These are phyloP conservation scores for Orussus abietinus DNA, from an alignment of 1,140 invertebrate genomes.

Conservation along the genomic window DNA sequence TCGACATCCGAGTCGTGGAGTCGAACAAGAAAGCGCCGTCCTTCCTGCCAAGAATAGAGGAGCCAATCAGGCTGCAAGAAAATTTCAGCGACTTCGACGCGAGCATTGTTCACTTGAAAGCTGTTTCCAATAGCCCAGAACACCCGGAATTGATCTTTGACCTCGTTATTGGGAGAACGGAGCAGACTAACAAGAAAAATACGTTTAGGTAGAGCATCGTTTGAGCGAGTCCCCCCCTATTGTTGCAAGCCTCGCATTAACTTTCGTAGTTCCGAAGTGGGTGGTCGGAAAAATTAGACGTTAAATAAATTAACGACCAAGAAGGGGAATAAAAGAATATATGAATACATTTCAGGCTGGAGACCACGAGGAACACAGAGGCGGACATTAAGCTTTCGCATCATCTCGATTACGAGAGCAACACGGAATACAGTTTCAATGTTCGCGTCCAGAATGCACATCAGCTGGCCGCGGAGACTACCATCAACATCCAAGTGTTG, in stretches of 20 bases:
- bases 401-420: slow-evolving; percentile 77
- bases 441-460: slow-evolving; percentile 80
- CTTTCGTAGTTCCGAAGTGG: too few species aligned
- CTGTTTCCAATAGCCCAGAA: slow-evolving; percentile 71
- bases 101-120: slow-evolving; percentile 66
- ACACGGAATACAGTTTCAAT: slow-evolving; percentile 76
- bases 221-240: too few species aligned
- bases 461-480: slow-evolving; percentile 71
- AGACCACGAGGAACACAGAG: slow-evolving; percentile 62
- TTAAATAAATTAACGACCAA: too few species aligned
- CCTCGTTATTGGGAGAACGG: slow-evolving; percentile 73
- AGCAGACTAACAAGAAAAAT: slow-evolving; percentile 76
- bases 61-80: slow-evolving; percentile 67
- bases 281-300: background rate
- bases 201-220: slow-evolving; percentile 70
- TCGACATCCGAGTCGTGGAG: slow-evolving; percentile 80
- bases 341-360: slow-evolving; percentile 52
- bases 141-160: slow-evolving; percentile 69
- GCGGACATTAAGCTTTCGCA: slow-evolving; percentile 71
- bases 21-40: slow-evolving; percentile 82
- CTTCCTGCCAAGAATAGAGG: slow-evolving; percentile 59
- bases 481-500: slow-evolving; percentile 70
- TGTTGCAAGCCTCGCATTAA: too few species aligned
- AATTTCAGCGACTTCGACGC: slow-evolving; percentile 66
- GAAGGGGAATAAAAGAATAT: too few species aligned